phyloP scores from a whole-genome alignment of 1,140 invertebrate genomes.

The Anthonomus grandis region DNA sequence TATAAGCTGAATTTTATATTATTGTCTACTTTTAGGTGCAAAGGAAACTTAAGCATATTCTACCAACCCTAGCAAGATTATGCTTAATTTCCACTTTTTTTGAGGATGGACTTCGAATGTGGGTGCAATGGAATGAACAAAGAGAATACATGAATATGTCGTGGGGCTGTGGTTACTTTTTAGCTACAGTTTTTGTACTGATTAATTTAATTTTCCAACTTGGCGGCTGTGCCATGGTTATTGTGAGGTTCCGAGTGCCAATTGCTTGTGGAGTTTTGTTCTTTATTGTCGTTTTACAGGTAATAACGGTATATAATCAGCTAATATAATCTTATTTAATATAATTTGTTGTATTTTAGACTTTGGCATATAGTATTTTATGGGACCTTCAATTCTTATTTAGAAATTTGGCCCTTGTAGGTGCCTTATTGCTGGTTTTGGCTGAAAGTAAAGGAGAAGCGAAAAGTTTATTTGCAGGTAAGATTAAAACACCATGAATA shows the following conservation, averaged over 20 bases:
- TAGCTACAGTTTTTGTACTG: constrained; percentile 89
- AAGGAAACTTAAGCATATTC: constrained; percentile 85
- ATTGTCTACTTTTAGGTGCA: constrained; percentile 83
- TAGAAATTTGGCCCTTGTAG: constrained; percentile 93
- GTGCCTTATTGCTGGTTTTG: constrained; percentile 88
- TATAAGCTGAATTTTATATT: too few relatives aligned
- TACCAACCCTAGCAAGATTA: constrained; percentile 92
- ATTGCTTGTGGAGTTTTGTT: constrained; percentile 93
- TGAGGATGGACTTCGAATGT: constrained; percentile 99
- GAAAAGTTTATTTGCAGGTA: constrained; percentile 82
- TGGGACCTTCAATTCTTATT: constrained; percentile 97
- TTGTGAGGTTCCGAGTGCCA: constrained; percentile 87
- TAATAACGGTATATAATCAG: constrained; percentile 41
- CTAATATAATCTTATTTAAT: not conserved
- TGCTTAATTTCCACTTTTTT: constrained; percentile 99
- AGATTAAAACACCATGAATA: too few relatives aligned
- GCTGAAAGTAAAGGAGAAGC: constrained; percentile 93
- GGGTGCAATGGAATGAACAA: constrained; percentile 98
- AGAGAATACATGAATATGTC: constrained; percentile 97
- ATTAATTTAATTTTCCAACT: constrained; percentile 95
- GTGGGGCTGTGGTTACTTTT: constrained; percentile 94
- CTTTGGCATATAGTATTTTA: constrained; percentile 95
- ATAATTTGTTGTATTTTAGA: constrained; percentile 68
- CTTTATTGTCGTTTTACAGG: constrained; percentile 94
- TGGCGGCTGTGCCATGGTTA: constrained; percentile 92